Evolutionary conservation across 2,797 vertebrate species (phyloP).

Genomic region (Danio kyathit): DNA sequence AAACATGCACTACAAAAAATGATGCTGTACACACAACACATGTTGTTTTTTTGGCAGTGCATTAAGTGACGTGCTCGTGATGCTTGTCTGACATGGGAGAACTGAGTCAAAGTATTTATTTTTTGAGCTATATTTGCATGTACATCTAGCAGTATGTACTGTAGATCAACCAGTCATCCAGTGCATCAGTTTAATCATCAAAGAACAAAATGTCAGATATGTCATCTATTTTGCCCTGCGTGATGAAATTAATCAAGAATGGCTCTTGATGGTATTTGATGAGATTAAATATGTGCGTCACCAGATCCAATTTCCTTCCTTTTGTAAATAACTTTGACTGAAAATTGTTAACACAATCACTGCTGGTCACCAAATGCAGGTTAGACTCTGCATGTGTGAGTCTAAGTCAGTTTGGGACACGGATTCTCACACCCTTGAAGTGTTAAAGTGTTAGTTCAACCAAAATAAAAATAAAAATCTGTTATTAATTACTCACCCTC

Average conservation of each 20-base stretch:
- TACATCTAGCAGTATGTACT: no score
- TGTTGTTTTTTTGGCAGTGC: not conserved
- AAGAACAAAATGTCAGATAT: constrained; percentile 8
- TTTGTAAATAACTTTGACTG: constrained; percentile 35
- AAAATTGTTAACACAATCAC: constrained; percentile 27
- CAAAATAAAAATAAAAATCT: no score
- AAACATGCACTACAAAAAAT: not conserved
- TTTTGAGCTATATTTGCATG: no score
- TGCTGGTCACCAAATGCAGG: not conserved
- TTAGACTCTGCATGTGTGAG: not conserved
- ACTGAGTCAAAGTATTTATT: not conserved
- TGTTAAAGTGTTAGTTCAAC: no score
- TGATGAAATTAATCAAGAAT: constrained; percentile 35
- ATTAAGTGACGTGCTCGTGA: not conserved
- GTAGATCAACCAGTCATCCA: not conserved
- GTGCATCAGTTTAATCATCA: not conserved
- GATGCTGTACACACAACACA: not conserved
- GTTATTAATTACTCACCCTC: no score
- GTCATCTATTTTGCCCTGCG: constrained; percentile 11
- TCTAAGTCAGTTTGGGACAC: not conserved
- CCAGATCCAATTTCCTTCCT: not conserved
- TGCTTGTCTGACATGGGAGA: constrained; percentile 18
- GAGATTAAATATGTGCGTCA: constrained; percentile 51
- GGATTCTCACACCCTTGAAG: not conserved
- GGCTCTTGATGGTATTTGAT: constrained; percentile 29